Evolutionary conservation across 2,888 invertebrate genomes (phyloP).

Genomic region (Iselma pallidipennis): DNA sequence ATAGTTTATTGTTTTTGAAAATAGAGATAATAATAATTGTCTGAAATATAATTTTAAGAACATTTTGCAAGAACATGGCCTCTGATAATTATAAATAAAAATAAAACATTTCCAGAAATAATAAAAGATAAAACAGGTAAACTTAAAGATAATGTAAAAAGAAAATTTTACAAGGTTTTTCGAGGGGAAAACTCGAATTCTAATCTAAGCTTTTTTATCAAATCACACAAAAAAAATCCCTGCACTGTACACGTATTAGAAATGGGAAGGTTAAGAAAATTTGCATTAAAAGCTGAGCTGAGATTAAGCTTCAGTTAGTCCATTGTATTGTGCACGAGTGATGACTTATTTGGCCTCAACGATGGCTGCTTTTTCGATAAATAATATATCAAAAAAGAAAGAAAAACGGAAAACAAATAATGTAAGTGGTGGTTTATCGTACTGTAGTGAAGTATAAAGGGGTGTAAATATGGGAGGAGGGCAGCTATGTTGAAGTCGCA

Average conservation of each 20-base stretch:
- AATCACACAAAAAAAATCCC: conserved; percentile 52
- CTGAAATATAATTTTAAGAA: conserved; percentile 48
- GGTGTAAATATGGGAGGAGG: neutral
- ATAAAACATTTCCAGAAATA: conserved; percentile 39
- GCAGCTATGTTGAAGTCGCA: neutral
- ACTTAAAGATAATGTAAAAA: too few relatives aligned
- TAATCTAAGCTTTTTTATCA: conserved; percentile 49
- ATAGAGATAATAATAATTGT: conserved; percentile 39
- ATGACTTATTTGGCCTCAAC: conserved; percentile 52
- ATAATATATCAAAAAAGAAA: neutral
- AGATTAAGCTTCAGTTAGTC: conserved; percentile 58
- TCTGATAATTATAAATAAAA: conserved; percentile 38
- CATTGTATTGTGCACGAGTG: conserved; percentile 58
- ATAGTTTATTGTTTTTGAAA: conserved; percentile 39
- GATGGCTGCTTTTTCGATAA: conserved; percentile 30
- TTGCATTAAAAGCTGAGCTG: conserved; percentile 59
- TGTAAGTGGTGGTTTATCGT: neutral
- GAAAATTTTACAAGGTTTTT: too few relatives aligned
- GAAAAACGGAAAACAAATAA: too few relatives aligned
- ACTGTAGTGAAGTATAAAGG: neutral
- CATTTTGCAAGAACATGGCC: conserved; percentile 58
- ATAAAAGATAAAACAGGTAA: conserved; percentile 37
- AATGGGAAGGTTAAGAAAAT: conserved; percentile 53
- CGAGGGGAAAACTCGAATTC: conserved; percentile 36
- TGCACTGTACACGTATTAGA: conserved; percentile 54